Evolutionary conservation across 2,888 invertebrate genomes (phyloP).

Genomic region (Apodemia duryi): DNA sequence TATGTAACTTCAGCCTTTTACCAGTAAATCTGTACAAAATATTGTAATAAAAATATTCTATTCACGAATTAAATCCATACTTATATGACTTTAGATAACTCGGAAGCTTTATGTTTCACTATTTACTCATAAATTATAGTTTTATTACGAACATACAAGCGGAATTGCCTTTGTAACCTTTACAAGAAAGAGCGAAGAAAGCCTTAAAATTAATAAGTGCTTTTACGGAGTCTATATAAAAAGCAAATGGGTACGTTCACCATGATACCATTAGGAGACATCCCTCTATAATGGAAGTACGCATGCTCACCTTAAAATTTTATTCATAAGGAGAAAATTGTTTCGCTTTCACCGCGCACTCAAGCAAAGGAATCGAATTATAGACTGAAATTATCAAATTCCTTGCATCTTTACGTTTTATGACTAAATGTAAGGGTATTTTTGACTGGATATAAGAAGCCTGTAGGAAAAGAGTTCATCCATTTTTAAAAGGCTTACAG

Average conservation of each 20-base stretch:
- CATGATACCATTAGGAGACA: conserved; percentile 66
- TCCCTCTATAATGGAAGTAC: conserved; percentile 70
- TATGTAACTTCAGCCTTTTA: too few species aligned
- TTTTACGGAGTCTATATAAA: conserved; percentile 58
- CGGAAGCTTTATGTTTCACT: background rate
- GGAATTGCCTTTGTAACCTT: background rate
- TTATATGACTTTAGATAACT: too few species aligned
- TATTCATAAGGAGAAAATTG: conserved; percentile 78
- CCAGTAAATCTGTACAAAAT: too few species aligned
- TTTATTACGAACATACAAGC: background rate
- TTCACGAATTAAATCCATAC: too few species aligned
- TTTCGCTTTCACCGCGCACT: conserved; percentile 60
- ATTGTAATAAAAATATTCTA: too few species aligned
- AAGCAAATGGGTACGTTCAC: conserved; percentile 50
- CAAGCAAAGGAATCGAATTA: conserved; percentile 68
- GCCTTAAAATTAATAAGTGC: conserved; percentile 43
- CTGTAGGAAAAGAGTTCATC: background rate
- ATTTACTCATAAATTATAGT: background rate
- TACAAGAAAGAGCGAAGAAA: background rate
- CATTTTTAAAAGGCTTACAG: too few species aligned
- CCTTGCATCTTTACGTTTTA: conserved; percentile 20
- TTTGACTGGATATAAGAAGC: background rate
- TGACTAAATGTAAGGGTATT: background rate
- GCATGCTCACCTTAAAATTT: conserved; percentile 75
- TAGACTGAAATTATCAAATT: conserved; percentile 40